phyloP scores from a whole-genome alignment of 2,113 vertebrate species.

The Atrichornis clamosus region DNA sequence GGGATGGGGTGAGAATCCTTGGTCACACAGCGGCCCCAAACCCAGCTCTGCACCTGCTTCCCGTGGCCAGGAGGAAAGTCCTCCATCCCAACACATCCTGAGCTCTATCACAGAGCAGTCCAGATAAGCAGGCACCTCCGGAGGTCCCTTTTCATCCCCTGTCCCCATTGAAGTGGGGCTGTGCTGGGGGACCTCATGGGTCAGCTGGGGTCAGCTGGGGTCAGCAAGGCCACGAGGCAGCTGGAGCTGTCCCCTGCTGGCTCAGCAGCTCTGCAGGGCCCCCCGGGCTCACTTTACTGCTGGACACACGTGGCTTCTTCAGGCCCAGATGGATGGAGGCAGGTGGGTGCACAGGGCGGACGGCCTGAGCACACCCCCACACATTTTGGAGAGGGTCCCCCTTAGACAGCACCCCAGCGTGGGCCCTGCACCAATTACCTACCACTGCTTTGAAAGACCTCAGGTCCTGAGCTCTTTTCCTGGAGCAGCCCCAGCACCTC shows the following conservation, averaged over 20 bases:
- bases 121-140: neutral
- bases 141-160: neutral
- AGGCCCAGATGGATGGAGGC: neutral
- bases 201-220: neutral
- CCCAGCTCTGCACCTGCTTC: neutral
- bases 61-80: neutral
- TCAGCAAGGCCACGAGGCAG: neutral
- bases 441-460: neutral
- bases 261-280: neutral
- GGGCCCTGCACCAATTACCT: neutral
- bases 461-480: neutral
- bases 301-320: neutral
- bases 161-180: fast-evolving
- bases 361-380: neutral
- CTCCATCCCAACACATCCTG: neutral
- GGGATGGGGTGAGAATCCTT: neutral
- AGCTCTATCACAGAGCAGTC: neutral
- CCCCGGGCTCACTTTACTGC: neutral
- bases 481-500: neutral
- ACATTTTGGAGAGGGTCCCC: neutral
- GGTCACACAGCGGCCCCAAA: neutral
- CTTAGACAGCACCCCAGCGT: neutral
- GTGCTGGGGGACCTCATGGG: fast-evolving
- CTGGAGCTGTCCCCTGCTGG: neutral
- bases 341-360: neutral